phyloP scores from a whole-genome alignment of 2,113 vertebrate genomes.

The Myiozetetes cayanensis region DNA sequence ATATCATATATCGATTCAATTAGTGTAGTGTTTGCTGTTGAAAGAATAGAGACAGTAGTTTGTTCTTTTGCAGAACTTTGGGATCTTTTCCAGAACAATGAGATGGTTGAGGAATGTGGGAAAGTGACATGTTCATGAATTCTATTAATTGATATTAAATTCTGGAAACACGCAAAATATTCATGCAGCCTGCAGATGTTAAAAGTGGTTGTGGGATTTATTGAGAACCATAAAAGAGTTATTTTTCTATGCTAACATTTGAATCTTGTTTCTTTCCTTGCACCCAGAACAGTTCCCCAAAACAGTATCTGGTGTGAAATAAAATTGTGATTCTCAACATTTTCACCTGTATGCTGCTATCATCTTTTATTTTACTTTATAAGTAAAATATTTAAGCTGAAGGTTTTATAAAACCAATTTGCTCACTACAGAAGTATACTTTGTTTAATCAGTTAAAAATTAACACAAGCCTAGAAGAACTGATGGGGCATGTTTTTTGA shows the following conservation, averaged over 20 bases:
- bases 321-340: constrained; percentile 10
- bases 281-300: not conserved
- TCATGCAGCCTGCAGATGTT: not conserved
- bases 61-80: not conserved
- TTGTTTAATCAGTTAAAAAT: constrained; percentile 44
- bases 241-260: constrained; percentile 17
- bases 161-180: not conserved
- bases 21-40: not conserved
- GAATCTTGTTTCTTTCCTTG: not conserved
- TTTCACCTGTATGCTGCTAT: constrained; percentile 27
- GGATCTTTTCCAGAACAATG: not conserved
- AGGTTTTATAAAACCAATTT: constrained; percentile 2
- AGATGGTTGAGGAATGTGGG: not conserved
- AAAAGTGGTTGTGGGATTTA: constrained; percentile 20
- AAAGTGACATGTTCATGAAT: not conserved
- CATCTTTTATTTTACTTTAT: not conserved
- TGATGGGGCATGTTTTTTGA: constrained; percentile 44
- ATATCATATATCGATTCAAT: constrained; percentile 30
- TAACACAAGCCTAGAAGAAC: constrained; percentile 31
- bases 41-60: not conserved
- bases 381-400: not conserved
- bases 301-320: constrained; percentile 15
- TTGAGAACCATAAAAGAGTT: constrained; percentile 22
- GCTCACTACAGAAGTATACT: not conserved
- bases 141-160: not conserved